A percentile compares a stretch with the other conserved stretches of the same genome.
phyloP scores from a whole-genome alignment of 2,113 vertebrate species.

The Osmerus eperlanus region DNA sequence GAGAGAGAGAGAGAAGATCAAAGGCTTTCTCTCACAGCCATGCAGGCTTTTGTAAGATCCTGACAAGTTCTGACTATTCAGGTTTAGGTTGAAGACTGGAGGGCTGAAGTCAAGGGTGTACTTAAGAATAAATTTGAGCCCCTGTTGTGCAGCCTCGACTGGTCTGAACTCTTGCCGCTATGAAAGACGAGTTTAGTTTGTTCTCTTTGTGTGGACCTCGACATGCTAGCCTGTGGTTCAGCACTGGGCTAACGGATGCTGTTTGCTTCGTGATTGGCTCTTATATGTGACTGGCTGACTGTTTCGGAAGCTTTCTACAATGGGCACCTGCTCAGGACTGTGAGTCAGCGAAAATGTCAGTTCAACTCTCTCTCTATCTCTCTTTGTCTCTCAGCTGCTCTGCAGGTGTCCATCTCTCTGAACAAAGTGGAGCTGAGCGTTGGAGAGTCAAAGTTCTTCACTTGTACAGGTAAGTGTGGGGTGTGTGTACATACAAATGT shows the following conservation, averaged over 20 bases:
- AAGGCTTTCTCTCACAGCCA: not conserved
- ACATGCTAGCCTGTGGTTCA: not conserved
- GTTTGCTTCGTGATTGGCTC: not conserved
- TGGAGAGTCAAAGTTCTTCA: constrained; percentile 98
- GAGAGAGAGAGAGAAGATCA: not conserved
- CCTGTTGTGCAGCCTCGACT: too few relatives aligned
- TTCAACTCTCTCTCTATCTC: not conserved
- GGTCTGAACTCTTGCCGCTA: too few relatives aligned
- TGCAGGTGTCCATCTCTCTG: constrained; percentile 97
- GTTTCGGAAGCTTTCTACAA: too few relatives aligned
- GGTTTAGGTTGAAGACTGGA: too few relatives aligned
- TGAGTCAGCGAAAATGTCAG: too few relatives aligned
- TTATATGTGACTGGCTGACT: too few relatives aligned
- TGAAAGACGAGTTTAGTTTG: too few relatives aligned
- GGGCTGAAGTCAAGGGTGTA: too few relatives aligned
- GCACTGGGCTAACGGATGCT: not conserved
- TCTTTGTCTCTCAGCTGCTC: constrained; percentile 73
- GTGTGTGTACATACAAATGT: not conserved
- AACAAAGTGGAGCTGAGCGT: constrained; percentile 98
- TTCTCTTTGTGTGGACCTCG: not conserved
- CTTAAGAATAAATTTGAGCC: too few relatives aligned
- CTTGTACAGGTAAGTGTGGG: constrained; percentile 85
- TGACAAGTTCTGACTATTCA: too few relatives aligned
- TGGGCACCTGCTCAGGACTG: too few relatives aligned
- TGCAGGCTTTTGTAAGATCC: not conserved